Evolutionary conservation across 2,797 vertebrate genomes (phyloP), one percentile per base, ranked within the genome.

Genomic region (Antennarius maculatus): DNA sequence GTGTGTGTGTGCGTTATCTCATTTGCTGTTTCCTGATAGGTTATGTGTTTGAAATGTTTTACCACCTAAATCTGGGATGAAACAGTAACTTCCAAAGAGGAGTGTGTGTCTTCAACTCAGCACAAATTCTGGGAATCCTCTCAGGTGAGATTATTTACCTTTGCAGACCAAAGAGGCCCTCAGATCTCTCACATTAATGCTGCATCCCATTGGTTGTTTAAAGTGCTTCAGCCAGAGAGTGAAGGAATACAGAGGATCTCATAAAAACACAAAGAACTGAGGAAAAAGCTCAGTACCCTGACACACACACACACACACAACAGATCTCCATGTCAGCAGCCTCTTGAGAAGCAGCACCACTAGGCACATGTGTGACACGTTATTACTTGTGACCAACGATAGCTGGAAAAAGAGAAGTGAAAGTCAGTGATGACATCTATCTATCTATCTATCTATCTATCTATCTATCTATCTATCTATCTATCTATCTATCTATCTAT

Each of bases 251-350:
- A 27, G 76, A 80, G 83, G 80, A 85, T 82, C 78, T 86, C 79
- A 58, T 88, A 74, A 89, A 92, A 88, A 87, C 82, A 84, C 74
- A 84, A 87, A 86, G 59, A 69, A 84, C 79, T 80, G 78, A 87
- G 86, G 80, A 90, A 83, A 75, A 74, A 77, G 59, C 58, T 77
- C 68, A 70, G 61, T 71, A 51, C 53, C 46, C 76, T 51, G 50
- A 56, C 11, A 61, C 61, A 66, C 50, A 79, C 72, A 76, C 58
- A 64, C 53, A 79, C 73, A 73, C 53, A 15, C 55, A 51, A 57
- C 57, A 47, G 65, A 77, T 71, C 71, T 57, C 62, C 71, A 29
- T 76, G 83, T 86, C 76, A 81, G 81, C 85, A 81, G 73, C 69
- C 76, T 77, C 81, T 69, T 69, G 74, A 81, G 81, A 71, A 62